Evolutionary conservation across 2,113 vertebrate genomes (phyloP).

Genomic region (Cavia porcellus): DNA sequence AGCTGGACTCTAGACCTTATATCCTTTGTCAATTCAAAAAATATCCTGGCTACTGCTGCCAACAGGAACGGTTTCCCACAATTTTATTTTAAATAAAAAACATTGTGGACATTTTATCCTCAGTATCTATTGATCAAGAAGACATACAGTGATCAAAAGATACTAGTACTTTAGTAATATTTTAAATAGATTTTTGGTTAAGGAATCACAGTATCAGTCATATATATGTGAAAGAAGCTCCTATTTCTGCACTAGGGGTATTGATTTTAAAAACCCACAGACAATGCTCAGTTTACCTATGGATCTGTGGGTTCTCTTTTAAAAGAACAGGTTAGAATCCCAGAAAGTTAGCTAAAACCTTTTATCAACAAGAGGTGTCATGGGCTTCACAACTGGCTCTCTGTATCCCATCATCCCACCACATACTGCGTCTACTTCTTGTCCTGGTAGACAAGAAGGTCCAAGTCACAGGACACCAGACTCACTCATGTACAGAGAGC

Average conservation of each 20-base stretch:
- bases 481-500: too few species aligned
- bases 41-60: not conserved
- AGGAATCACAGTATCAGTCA: not conserved
- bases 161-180: not conserved
- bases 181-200: constrained; percentile 35
- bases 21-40: not conserved
- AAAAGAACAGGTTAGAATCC: not conserved
- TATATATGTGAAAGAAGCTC: not conserved
- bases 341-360: not conserved
- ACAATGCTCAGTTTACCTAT: too few species aligned
- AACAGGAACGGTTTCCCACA: not conserved
- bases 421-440: not conserved
- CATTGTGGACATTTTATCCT: not conserved
- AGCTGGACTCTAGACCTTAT: not conserved
- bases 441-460: not conserved
- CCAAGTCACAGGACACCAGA: not conserved
- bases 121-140: not conserved
- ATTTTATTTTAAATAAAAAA: constrained; percentile 36
- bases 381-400: not conserved
- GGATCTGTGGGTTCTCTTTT: not conserved
- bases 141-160: constrained; percentile 22
- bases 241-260: not conserved
- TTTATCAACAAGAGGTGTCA: not conserved
- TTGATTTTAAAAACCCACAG: not conserved
- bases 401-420: not conserved